phyloP scores from a whole-genome alignment of 1,140 invertebrate species.

The Sinella curviseta region DNA sequence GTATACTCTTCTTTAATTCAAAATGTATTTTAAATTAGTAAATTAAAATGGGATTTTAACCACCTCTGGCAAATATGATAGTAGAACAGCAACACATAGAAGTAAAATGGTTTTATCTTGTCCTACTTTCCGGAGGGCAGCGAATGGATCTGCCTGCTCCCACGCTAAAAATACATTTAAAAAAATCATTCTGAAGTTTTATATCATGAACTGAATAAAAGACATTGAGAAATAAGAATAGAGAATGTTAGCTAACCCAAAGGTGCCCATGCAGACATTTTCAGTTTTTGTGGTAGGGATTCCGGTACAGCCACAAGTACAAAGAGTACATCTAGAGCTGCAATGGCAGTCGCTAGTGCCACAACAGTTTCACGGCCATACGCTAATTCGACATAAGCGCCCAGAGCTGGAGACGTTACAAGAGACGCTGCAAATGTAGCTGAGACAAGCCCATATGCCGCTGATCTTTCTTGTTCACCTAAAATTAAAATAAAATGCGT shows the following conservation, averaged over 20 bases:
- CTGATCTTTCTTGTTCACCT: constrained; percentile 89
- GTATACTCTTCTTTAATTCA: background rate
- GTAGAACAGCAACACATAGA: constrained; percentile 94
- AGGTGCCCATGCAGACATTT: constrained; percentile 74
- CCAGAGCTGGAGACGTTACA: constrained; percentile 94
- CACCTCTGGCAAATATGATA: constrained; percentile 94
- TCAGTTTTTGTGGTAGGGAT: constrained; percentile 90
- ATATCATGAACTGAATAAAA: too few relatives aligned
- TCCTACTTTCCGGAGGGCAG: constrained; percentile 87
- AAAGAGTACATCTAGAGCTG: constrained; percentile 95
- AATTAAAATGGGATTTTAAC: background rate
- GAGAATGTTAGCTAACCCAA: too few relatives aligned
- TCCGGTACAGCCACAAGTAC: constrained; percentile 97
- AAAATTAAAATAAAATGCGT: constrained; percentile 2
- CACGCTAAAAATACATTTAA: too few relatives aligned
- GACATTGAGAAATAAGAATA: too few relatives aligned
- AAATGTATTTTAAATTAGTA: background rate
- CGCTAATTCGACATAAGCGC: constrained; percentile 84
- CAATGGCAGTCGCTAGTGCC: constrained; percentile 91
- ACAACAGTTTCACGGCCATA: constrained; percentile 94
- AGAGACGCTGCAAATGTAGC: constrained; percentile 96
- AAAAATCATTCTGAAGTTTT: too few relatives aligned
- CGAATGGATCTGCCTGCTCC: constrained; percentile 82
- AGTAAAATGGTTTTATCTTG: constrained; percentile 94
- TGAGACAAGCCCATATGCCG: constrained; percentile 95